Percentiles rank a stretch among this genome's conserved stretches.
phyloP scores from a whole-genome alignment of 2,113 vertebrate species.

The Grammomys surdaster region DNA sequence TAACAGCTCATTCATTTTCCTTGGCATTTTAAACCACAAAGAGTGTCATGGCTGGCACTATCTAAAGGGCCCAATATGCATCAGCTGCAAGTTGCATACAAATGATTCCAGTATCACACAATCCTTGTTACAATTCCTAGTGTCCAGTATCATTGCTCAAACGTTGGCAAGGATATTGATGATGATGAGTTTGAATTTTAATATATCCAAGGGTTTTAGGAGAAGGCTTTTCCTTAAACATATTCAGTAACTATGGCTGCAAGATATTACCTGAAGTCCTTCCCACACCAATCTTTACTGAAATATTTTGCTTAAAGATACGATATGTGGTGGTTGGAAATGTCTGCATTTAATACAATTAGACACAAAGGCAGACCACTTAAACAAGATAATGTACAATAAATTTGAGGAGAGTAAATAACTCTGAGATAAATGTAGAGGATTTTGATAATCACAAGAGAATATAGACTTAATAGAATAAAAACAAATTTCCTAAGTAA shows the following conservation, averaged over 20 bases:
- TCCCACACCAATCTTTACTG: not conserved
- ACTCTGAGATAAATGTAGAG: not conserved
- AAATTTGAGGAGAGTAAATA: not conserved
- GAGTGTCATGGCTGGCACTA: slow-evolving; percentile 22
- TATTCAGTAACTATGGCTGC: not conserved
- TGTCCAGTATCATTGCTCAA: not conserved
- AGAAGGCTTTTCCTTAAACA: slow-evolving; percentile 33
- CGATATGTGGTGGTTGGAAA: not conserved
- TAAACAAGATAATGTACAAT: slow-evolving; percentile 11
- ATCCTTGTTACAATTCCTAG: slow-evolving; percentile 11
- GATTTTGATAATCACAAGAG: slow-evolving; percentile 27
- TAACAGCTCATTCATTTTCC: slow-evolving; percentile 47
- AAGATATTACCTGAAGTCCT: slow-evolving; percentile 7
- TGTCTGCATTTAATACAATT: not conserved
- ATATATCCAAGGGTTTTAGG: not conserved
- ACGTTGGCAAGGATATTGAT: slow-evolving; percentile 18
- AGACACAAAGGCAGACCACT: slow-evolving; percentile 12
- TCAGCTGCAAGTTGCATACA: not conserved
- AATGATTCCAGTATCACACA: slow-evolving; percentile 9
- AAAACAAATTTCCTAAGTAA: not conserved
- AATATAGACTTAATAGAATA: not conserved
- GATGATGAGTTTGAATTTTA: slow-evolving; percentile 46
- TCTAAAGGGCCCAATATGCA: slow-evolving; percentile 27
- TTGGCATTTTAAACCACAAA: slow-evolving; percentile 43
- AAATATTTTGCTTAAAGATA: not conserved